Evolutionary conservation across 1,140 invertebrate species (phyloP), one percentile per base, ranked within the genome.

Genomic region (Octopus bimaculoides): DNA sequence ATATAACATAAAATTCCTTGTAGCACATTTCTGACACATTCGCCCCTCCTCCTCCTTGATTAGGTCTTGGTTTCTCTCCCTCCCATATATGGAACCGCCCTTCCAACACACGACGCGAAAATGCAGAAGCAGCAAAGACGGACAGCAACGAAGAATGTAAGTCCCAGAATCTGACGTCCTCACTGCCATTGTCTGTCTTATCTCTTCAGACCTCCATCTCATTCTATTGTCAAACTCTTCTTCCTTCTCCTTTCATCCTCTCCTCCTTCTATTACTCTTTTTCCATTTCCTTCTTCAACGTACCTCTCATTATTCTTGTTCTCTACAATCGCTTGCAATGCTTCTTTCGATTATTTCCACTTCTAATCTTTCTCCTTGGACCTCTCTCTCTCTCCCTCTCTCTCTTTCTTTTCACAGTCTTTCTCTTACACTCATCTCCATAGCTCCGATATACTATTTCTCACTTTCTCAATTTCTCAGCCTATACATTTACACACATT

Each of bases 381-480:
- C 61, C 61, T 12, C 12, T 3, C 61, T 71, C 55, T 61, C 75
- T 56, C 71, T 77, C 52, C 52, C 77, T 78, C 26, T 54, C 54
- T 71, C 75, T 61, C 75, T 66, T 17, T 52, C 56, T 77, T 71
- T 80, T 56, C 56, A 54, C 52, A 26, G 53, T 5, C 12, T 66
- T 77, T 69, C 9, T 54, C 75, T 79, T 54, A 76, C 56, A 61
- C n/a, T 73, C 52, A 55, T 69, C 26, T 69, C 41, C 75, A 12
- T 66, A 66, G 12, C 61, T 14, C 12, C n/a, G n/a, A 12, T 66
- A 12, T 66, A 12, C n/a, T 66, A 12, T 66, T n/a, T 66, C 61
- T 14, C 61, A 14, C 61, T 66, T n/a, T 66, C 61, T 66, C 61
- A 1, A 12, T 66, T n/a, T 66, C 61, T 66, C 61, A 14, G 3